Conservation (phyloP, 2,113 vertebrate species). For the Odocoileus virginianus region DNA sequence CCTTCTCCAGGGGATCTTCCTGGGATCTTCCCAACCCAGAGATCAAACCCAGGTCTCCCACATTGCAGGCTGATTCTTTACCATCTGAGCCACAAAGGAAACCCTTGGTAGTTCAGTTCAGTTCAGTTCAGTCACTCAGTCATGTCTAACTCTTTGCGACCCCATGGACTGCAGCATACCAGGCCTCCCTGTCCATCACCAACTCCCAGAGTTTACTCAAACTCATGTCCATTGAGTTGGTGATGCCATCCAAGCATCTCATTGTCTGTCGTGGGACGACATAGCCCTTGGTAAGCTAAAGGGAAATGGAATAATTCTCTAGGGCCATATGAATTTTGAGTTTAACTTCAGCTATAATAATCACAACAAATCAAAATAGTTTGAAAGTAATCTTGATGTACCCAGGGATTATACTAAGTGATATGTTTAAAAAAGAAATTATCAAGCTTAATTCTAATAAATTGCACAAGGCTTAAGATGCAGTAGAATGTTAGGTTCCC, state of each 20-base stretch:
- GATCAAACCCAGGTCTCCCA: rapidly evolving
- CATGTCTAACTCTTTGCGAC: neutral
- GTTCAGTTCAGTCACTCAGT: neutral
- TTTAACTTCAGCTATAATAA: slow-evolving; percentile 16
- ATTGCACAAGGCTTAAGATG: neutral
- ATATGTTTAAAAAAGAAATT: neutral
- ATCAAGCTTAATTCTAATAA: neutral
- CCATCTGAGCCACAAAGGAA: neutral
- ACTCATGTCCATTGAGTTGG: neutral
- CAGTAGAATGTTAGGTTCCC: neutral
- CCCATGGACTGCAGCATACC: neutral
- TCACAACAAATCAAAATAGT: neutral
- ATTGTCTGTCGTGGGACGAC: rapidly evolving
- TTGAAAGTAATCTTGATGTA: neutral
- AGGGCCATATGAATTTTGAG: neutral
- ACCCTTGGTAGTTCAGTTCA: neutral
- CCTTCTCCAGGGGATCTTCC: neutral
- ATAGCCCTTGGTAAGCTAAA: neutral
- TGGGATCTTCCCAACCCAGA: neutral
- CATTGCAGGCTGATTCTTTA: neutral
- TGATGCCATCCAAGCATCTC: neutral
- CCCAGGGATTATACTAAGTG: neutral
- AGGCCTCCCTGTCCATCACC: neutral
- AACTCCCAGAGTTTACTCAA: neutral
- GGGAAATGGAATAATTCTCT: neutral